phyloP scores from a whole-genome alignment of 1,140 invertebrate genomes.

The Fopius arisanus region DNA sequence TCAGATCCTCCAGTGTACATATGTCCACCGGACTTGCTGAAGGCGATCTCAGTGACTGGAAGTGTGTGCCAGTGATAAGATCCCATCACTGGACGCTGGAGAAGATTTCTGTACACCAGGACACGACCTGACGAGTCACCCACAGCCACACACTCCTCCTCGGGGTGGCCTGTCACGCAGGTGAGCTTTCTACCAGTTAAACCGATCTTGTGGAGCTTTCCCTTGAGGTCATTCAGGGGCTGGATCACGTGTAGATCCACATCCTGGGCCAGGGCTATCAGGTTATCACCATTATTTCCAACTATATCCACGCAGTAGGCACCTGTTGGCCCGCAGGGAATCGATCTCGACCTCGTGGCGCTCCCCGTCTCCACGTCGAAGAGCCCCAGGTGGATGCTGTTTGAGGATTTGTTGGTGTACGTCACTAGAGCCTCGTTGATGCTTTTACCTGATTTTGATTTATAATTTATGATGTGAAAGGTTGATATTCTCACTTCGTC shows the following conservation, averaged over 20 bases:
- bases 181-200: conserved; percentile 65
- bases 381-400: conserved; percentile 45
- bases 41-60: conserved; percentile 74
- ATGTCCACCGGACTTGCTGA: conserved; percentile 73
- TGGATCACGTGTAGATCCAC: conserved; percentile 50
- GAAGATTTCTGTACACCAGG: conserved; percentile 70
- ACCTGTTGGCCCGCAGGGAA: conserved; percentile 39
- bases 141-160: conserved; percentile 72
- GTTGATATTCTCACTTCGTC: conserved; percentile 53
- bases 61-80: conserved; percentile 84
- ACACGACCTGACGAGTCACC: conserved; percentile 76
- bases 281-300: conserved; percentile 57
- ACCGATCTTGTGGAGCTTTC: conserved; percentile 53
- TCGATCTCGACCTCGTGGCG: conserved; percentile 5
- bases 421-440: conserved; percentile 47
- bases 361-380: conserved; percentile 54
- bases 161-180: conserved; percentile 67
- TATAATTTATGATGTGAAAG: conserved; percentile 55
- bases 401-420: conserved; percentile 39
- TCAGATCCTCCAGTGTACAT: conserved; percentile 83
- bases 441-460: conserved; percentile 33
- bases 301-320: conserved; percentile 57
- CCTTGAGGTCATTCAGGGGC: conserved; percentile 46
- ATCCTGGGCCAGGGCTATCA: conserved; percentile 52
- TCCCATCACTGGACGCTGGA: conserved; percentile 59